Percentiles rank a stretch among this genome's conserved stretches.
phyloP scores from a whole-genome alignment of 2,113 vertebrate genomes.

The Channa maculata region DNA sequence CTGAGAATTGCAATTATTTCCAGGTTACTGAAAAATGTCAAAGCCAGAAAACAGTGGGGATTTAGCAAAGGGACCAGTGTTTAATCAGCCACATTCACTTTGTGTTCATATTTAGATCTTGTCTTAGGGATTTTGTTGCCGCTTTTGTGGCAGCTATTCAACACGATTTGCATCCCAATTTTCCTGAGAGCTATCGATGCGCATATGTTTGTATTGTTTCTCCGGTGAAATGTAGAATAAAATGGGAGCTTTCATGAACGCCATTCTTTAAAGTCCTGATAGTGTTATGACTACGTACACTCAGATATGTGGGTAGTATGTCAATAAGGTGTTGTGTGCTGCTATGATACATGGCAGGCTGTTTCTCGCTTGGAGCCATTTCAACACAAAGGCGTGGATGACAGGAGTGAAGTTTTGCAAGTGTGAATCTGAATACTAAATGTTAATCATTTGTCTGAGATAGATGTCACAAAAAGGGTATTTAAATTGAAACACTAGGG shows the following conservation, averaged over 20 bases:
- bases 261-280: not conserved
- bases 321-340: conserved; percentile 57
- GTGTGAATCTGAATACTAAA: not conserved
- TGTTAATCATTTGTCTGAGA: conserved; percentile 26
- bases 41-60: conserved; percentile 29
- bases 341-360: conserved; percentile 45
- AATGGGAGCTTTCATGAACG: conserved; percentile 9
- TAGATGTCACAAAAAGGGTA: not conserved
- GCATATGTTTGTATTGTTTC: conserved; percentile 14
- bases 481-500: conserved; percentile 31
- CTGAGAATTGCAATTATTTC: conserved; percentile 60
- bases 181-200: conserved; percentile 24
- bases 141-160: conserved; percentile 37
- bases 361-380: conserved; percentile 34
- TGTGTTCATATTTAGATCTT: conserved; percentile 38
- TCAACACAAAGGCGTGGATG: conserved; percentile 56
- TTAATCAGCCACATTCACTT: conserved; percentile 51
- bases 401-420: conserved; percentile 24
- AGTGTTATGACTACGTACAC: conserved; percentile 5
- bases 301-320: conserved; percentile 41
- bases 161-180: conserved; percentile 10
- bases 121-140: conserved; percentile 9
- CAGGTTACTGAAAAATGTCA: conserved; percentile 56
- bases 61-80: conserved; percentile 32
- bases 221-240: not conserved